Base-by-base conservation (phyloP, 1,140 invertebrate genomes). In the Tachypleus tridentatus region DNA sequence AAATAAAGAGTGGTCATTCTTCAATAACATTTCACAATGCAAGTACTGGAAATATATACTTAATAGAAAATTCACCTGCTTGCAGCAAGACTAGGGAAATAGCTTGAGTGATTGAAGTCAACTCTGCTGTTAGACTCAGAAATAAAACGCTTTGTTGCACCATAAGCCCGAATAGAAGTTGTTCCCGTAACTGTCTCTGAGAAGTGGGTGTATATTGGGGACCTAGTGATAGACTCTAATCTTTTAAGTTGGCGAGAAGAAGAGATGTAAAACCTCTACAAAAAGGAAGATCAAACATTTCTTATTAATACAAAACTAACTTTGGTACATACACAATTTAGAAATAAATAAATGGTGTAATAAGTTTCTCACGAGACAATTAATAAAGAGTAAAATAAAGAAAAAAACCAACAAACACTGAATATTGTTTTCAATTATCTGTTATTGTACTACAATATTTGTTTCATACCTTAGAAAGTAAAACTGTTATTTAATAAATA, bases 171-270 rank as follows among this genome's bases (percentile, higher is more conserved):
- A 68, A 84, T 83, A 6, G 74, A 74, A 5, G 72, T 70, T 65
- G 71, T 76, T 79, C 83, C 83, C 8, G 86, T 87, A 50, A 94
- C 84, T 51, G 88, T 96, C 83, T 98, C 95, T 61, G 93, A 89
- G 77, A 98, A 98, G 79, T 98, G 95, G 4, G 94, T 96, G 78
- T 97, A 98, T 73, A 99, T 97, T 0, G 97, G 96, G 7, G 94
- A 98, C 60, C 94, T 83, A n/a, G 91, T 93, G 0, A 97, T 87
- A 0, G 95, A 98, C 77, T 98, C 95, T 49, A 99, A 75, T 57
- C 97, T 83, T 80, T 97, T 98, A 63, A 99, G 76, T 75, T 99
- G 96, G 49, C 96, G 79, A 3, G 94, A 97, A 0, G 94, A 91
- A 1, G 86, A 81, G 59, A 98, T 91, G 77, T 98, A 98, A 79